Evolutionary conservation across 2,113 vertebrate genomes (phyloP).

Genomic region (Eonycteris spelaea): DNA sequence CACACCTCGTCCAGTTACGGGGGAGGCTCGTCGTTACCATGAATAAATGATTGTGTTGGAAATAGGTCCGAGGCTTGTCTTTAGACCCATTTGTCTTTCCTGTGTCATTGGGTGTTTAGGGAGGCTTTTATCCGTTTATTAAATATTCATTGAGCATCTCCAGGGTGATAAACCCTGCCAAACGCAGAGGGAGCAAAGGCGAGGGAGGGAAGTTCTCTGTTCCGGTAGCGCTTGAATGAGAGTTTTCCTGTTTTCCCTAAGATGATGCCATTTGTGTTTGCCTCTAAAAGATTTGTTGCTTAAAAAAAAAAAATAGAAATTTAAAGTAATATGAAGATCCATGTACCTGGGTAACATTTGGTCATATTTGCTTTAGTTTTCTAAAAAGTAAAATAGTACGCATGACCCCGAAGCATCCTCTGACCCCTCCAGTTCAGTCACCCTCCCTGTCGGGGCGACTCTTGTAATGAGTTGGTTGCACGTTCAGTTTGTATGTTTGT

Average conservation of each 20-base stretch:
- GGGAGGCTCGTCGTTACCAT: neutral
- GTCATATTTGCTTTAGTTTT: neutral
- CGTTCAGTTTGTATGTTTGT: neutral
- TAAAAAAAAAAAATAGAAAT: neutral
- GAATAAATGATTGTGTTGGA: neutral
- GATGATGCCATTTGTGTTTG: neutral
- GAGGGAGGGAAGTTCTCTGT: neutral
- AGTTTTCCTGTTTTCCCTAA: neutral
- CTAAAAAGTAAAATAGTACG: neutral
- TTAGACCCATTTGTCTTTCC: neutral
- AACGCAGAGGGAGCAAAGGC: neutral
- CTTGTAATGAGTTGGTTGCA: neutral
- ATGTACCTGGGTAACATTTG: neutral
- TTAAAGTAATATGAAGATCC: neutral
- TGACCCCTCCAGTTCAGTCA: neutral
- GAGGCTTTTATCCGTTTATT: neutral
- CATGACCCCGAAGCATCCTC: neutral
- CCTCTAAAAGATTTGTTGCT: neutral
- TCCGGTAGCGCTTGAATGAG: neutral
- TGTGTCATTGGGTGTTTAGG: neutral
- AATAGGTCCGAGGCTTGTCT: neutral
- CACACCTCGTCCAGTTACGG: neutral
- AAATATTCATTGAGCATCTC: neutral
- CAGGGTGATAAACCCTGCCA: neutral
- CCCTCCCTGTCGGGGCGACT: neutral